Conservation (phyloP, 2,797 vertebrate species). For the Odontamblyopus rebecca region DNA sequence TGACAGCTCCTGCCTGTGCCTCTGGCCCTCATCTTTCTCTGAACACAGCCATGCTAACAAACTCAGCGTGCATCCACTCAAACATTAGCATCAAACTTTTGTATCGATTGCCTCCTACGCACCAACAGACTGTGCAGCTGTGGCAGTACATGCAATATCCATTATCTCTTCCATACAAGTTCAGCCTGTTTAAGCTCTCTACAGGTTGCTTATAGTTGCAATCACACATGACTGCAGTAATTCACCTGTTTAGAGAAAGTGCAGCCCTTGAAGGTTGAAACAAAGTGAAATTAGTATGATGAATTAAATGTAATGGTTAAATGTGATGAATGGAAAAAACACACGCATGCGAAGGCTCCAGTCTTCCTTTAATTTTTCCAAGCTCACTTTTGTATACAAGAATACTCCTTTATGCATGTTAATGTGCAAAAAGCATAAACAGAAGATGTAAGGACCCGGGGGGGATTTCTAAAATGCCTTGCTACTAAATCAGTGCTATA, state of each 20-base stretch:
- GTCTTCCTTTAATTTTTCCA: neutral
- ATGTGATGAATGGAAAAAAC: conserved; percentile 21
- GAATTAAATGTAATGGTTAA: conserved; percentile 19
- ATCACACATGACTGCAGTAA: conserved; percentile 30
- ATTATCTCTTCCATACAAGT: conserved; percentile 20
- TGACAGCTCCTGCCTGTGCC: conserved; percentile 14
- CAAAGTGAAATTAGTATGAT: conserved; percentile 49
- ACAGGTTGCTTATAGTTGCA: conserved; percentile 15
- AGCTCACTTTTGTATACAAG: neutral
- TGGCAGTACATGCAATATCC: conserved; percentile 35
- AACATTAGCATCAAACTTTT: conserved; percentile 13
- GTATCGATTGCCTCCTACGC: conserved; percentile 8
- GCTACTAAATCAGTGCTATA: conserved; percentile 18
- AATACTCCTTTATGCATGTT: neutral
- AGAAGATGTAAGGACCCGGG: conserved; percentile 14
- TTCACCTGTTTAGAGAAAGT: conserved; percentile 61
- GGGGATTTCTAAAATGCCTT: conserved; percentile 6
- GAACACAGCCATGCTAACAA: conserved; percentile 31
- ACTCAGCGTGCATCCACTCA: conserved; percentile 28
- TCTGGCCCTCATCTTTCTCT: conserved; percentile 15
- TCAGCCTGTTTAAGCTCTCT: conserved; percentile 9
- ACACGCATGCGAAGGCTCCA: neutral
- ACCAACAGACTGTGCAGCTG: conserved; percentile 19
- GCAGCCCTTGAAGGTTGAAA: conserved; percentile 60
- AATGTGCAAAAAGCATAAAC: neutral